Percentiles rank a stretch among this genome's conserved stretches.
Conservation (phyloP, 2,113 vertebrate genomes). For the Vombatus ursinus region DNA sequence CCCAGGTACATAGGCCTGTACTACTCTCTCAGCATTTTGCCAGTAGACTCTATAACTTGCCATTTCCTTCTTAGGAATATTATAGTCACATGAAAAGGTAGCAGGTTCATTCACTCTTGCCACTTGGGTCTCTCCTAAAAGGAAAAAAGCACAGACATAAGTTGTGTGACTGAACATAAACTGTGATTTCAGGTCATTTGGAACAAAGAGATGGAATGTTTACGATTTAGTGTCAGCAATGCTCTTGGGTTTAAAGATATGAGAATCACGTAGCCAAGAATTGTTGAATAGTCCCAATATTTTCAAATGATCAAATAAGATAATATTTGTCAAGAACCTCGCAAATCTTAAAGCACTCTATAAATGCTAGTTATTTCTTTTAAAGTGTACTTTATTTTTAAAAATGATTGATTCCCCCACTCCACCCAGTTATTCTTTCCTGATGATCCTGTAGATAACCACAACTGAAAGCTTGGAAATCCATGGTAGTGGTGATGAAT, state of each 20-base stretch:
- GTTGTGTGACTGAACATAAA: neutral
- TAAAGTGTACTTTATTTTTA: neutral
- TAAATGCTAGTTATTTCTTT: neutral
- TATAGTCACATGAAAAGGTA: slow-evolving; percentile 71
- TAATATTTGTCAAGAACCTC: neutral
- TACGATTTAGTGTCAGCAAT: neutral
- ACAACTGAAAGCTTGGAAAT: slow-evolving; percentile 50
- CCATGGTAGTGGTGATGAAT: neutral
- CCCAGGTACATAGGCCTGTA: slow-evolving; percentile 51
- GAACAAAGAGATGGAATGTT: neutral
- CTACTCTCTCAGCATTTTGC: slow-evolving; percentile 75
- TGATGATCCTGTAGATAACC: slow-evolving; percentile 4
- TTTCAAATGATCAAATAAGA: neutral
- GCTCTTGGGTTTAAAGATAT: neutral
- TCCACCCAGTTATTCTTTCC: neutral
- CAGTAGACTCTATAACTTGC: slow-evolving; percentile 75
- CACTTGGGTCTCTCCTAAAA: slow-evolving; percentile 67
- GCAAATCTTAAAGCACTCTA: neutral
- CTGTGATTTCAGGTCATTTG: neutral
- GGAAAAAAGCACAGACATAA: slow-evolving; percentile 33
- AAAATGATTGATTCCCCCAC: neutral
- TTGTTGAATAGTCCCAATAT: neutral
- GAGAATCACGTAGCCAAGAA: neutral
- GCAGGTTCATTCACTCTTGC: slow-evolving; percentile 69
- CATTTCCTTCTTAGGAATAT: slow-evolving; percentile 55